Conservation (phyloP, 2,113 vertebrate species). For the Dicaeum eximium region DNA sequence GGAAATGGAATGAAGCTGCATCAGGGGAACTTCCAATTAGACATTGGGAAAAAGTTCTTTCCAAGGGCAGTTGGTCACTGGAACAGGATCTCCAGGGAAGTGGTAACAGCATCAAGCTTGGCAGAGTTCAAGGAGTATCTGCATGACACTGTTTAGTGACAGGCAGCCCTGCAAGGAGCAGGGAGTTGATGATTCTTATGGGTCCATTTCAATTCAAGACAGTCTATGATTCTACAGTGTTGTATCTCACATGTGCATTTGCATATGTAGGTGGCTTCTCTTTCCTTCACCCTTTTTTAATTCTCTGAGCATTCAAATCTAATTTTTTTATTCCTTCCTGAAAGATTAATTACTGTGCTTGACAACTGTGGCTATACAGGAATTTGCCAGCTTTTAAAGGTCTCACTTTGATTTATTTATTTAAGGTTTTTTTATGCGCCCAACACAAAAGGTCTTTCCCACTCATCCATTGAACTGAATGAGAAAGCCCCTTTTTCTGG, state of each 20-base stretch:
- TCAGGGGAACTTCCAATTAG: not conserved
- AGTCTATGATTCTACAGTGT: not conserved
- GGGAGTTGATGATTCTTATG: not conserved
- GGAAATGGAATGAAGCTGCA: not conserved
- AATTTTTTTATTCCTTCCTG: not conserved
- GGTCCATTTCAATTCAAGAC: not conserved
- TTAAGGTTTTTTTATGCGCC: not conserved
- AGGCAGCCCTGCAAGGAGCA: not conserved
- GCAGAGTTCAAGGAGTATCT: not conserved
- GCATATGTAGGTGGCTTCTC: not conserved
- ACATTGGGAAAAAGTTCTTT: not conserved
- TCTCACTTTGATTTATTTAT: not conserved
- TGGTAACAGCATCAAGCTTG: not conserved
- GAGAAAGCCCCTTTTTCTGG: not conserved
- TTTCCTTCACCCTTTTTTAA: not conserved
- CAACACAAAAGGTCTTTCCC: not conserved
- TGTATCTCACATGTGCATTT: not conserved
- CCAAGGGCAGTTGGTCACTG: not conserved
- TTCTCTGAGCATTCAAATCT: not conserved
- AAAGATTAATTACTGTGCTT: not conserved
- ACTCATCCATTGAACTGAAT: not conserved
- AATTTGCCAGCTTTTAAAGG: not conserved
- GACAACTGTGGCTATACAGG: not conserved
- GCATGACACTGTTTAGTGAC: fast-evolving
- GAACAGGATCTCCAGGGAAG: not conserved